Base-by-base conservation (phyloP, 2,113 vertebrate genomes). In the Engraulis encrasicolus region DNA sequence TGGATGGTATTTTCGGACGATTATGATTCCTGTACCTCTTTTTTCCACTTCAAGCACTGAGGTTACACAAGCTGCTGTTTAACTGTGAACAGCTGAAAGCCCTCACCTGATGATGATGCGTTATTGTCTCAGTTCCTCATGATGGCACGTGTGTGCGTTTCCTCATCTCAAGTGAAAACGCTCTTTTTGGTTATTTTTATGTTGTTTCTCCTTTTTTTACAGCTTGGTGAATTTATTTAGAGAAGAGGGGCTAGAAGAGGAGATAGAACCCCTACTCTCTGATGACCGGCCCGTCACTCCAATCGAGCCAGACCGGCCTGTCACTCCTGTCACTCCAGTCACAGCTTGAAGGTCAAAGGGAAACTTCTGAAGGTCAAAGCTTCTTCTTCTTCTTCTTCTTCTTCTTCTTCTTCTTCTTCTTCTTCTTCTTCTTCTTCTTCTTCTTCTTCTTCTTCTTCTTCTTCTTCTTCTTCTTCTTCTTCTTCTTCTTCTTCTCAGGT, bases 171-270 rank as follows among this genome's bases (percentile, higher is more conserved):
- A 58, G 5, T 36, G 15, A 15, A 78, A 58, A 15, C 49, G 19
- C 18, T 1, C 11, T 27, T 31, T n/a, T 1, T 78, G 9, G 48
- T 79, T 84, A 17, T 82, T 38, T 15, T 79, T 49, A 23, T 36
- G n/a, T n/a, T n/a, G n/a, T 27, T 61, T 1, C 78, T 49, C 52
- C 1, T 48, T 7, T 85, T 89, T 17, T 54, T 77, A 82, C 85
- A 95, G 95, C 0, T 81, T 84, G 15, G 79, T 95, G 83, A 40
- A 79, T 20, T 1, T 91, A 38, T 81, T 91, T 0, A 89, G 89
- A 78, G 80, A 90, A 15, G 89, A 93, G 50, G 89, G 90, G 36
- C 0, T 37, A 19, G 66, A 78, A 18, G 86, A 83, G 27, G 86
- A 83, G 27, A 77, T 80, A 2, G 92, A 93, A 23, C 48, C 45